Conservation (phyloP, 2,888 invertebrate genomes). For the Drosophila lacicola region DNA sequence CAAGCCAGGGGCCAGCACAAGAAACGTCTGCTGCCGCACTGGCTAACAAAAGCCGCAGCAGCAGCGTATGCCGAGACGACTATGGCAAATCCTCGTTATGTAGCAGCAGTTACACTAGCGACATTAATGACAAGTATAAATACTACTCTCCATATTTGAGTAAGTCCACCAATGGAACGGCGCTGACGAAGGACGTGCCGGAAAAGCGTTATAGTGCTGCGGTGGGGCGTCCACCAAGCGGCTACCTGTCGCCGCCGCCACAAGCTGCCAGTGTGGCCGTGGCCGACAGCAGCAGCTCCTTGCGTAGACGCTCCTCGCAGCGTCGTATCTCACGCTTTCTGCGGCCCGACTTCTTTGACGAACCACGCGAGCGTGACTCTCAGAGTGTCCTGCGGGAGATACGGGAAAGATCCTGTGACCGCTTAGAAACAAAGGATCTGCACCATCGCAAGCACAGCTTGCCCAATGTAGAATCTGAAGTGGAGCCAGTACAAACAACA, state of each 20-base stretch:
- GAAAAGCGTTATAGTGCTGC: conserved; percentile 76
- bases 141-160: conserved; percentile 84
- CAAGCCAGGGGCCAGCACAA: conserved; percentile 45
- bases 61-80: conserved; percentile 81
- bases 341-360: conserved; percentile 91
- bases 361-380: conserved; percentile 88
- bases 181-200: conserved; percentile 56
- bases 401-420: conserved; percentile 87
- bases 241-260: conserved; percentile 76
- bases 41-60: conserved; percentile 68
- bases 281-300: conserved; percentile 68
- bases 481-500: conserved; percentile 19
- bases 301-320: conserved; percentile 85
- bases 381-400: conserved; percentile 89
- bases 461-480: conserved; percentile 58
- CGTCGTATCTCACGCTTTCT: conserved; percentile 90
- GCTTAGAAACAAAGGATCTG: conserved; percentile 68
- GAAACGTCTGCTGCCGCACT: not conserved
- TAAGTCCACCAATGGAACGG: conserved; percentile 65
- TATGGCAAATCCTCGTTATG: conserved; percentile 75
- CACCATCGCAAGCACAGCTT: conserved; percentile 63
- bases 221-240: conserved; percentile 82
- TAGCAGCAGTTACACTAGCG: conserved; percentile 79
- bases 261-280: conserved; percentile 29
- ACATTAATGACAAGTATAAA: conserved; percentile 84